These are phyloP conservation scores for Euzophera pinguis DNA, from an alignment of 2,888 invertebrate species.

Conservation along the genomic window DNA sequence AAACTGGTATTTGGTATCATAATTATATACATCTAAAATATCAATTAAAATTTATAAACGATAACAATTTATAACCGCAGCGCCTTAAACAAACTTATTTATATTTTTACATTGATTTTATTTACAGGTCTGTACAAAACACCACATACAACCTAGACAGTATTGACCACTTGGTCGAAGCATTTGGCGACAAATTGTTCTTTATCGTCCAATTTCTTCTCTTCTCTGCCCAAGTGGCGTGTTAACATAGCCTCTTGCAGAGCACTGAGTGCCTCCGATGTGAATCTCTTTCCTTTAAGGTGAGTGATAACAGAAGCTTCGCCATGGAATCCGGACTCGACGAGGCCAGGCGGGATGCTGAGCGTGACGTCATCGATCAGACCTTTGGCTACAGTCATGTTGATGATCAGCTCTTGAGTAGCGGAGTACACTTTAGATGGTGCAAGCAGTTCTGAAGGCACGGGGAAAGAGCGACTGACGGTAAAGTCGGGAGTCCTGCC, in stretches of 20 bases:
- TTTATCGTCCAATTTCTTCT: constrained; percentile 68
- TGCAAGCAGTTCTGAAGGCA: constrained; percentile 75
- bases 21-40: neutral
- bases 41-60: constrained; percentile 15
- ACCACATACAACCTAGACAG: constrained; percentile 45
- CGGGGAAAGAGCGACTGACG: constrained; percentile 82
- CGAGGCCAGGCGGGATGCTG: constrained; percentile 81
- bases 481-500: constrained; percentile 93
- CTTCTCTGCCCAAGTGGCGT: constrained; percentile 48
- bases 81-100: constrained; percentile 11
- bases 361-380: constrained; percentile 83
- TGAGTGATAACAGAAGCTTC: constrained; percentile 83
- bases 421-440: constrained; percentile 57
- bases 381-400: constrained; percentile 83
- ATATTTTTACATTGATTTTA: neutral
- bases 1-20: constrained; percentile 3
- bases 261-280: constrained; percentile 80
- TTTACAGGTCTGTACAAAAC: constrained; percentile 14
- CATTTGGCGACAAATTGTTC: constrained; percentile 83
- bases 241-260: constrained; percentile 78
- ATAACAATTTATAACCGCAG: constrained; percentile 22
- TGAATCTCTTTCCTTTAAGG: constrained; percentile 83
- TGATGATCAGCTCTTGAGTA: constrained; percentile 79
- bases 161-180: constrained; percentile 81
- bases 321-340: constrained; percentile 80